A percentile compares a stretch with the other conserved stretches of the same genome.
These are phyloP conservation scores for Xyliphius kryptos DNA, from an alignment of 2,113 vertebrate genomes.

Conservation along the genomic window DNA sequence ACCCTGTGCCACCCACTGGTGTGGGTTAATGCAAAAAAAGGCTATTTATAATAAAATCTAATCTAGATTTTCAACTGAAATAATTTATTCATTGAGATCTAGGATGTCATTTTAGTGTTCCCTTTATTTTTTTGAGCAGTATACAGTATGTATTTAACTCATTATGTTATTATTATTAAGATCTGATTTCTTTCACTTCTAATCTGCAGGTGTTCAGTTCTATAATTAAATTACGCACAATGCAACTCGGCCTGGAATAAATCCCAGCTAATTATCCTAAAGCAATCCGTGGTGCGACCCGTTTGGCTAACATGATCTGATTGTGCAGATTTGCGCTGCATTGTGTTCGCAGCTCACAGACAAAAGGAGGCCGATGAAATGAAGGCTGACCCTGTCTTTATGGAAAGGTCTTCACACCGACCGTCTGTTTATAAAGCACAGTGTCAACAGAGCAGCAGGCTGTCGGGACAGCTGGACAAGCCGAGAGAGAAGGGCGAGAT, in stretches of 20 bases:
- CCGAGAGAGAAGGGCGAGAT: slow-evolving; percentile 17
- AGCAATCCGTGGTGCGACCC: neutral
- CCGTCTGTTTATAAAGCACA: slow-evolving; percentile 34
- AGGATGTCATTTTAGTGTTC: no score
- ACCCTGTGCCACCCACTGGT: no score
- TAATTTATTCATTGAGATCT: no score
- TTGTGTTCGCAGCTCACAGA: slow-evolving; percentile 9
- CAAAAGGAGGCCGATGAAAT: slow-evolving; percentile 28
- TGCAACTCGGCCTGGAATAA: neutral
- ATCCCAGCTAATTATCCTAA: neutral
- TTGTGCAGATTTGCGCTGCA: neutral
- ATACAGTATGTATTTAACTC: no score
- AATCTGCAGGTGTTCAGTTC: neutral
- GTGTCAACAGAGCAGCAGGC: slow-evolving; percentile 48
- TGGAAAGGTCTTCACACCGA: slow-evolving; percentile 12
- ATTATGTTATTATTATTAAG: no score
- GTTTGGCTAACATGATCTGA: neutral
- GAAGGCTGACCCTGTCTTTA: slow-evolving; percentile 34
- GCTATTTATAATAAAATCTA: no score
- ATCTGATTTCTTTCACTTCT: no score
- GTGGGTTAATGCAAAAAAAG: no score
- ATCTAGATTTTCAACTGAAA: no score
- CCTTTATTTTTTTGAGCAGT: no score
- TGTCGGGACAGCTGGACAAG: slow-evolving; percentile 47
- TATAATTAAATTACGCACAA: neutral